Evolutionary conservation across 2,888 invertebrate species (phyloP).

Genomic region (Bombylius discolor): DNA sequence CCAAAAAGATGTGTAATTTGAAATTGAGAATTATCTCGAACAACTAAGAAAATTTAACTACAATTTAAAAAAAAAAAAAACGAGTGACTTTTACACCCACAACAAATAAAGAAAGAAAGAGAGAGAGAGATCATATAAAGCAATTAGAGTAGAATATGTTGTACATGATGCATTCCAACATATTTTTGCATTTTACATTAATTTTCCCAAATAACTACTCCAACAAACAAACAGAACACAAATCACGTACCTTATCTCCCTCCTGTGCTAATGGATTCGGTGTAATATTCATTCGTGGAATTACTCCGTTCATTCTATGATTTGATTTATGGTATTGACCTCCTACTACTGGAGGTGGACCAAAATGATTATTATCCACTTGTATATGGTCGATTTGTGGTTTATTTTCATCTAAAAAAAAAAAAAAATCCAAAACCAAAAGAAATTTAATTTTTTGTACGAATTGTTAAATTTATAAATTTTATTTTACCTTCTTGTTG

Average conservation of each 20-base stretch:
- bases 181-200: too few species aligned
- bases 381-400: slow-evolving; percentile 36
- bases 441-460: neutral
- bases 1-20: too few species aligned
- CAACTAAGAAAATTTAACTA: too few species aligned
- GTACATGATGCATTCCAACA: too few species aligned
- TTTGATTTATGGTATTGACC: slow-evolving; percentile 24
- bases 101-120: too few species aligned
- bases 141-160: too few species aligned
- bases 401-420: slow-evolving; percentile 29
- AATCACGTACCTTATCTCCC: slow-evolving; percentile 28
- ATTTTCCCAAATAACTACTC: too few species aligned
- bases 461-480: neutral
- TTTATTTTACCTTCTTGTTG: slow-evolving; percentile 28
- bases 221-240: too few species aligned
- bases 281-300: slow-evolving; percentile 36
- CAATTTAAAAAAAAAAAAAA: too few species aligned
- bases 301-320: slow-evolving; percentile 32
- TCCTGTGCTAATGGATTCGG: slow-evolving; percentile 36
- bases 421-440: neutral
- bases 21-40: too few species aligned
- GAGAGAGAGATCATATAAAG: too few species aligned
- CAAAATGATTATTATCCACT: slow-evolving; percentile 31
- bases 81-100: too few species aligned
- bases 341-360: slow-evolving; percentile 12